Base-by-base conservation (phyloP, 2,888 invertebrate genomes). In the Netelia virgata region DNA sequence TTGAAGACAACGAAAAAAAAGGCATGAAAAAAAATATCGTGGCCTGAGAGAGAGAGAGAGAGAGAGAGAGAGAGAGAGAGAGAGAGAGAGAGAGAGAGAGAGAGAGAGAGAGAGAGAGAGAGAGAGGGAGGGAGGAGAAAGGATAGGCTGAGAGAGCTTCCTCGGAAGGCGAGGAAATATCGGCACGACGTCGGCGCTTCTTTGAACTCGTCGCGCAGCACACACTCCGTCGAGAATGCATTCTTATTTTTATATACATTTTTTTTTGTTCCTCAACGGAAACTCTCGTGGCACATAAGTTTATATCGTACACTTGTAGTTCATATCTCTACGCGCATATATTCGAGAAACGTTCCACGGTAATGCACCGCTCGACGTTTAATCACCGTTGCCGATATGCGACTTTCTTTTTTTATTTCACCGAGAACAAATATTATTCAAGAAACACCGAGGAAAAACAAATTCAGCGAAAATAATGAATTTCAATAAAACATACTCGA, bases 111-210 rank as follows among this genome's bases (percentile, higher is more conserved):
- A 47, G 63, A 76, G 59, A 28, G 36, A 14, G 18, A 66, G 20
- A 63, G 20, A 63, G n/a, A 47, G 50, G 16, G 59, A 14, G 36
- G 11, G 63, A 74, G n/a, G 57, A 28, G 61, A 59, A 78, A 70
- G 61, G 64, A 55, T 10, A 36, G 59, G 73, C 47, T 18, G 78
- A 72, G 43, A 55, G 61, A 79, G 81, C 75, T 82, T 83, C 82
- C 66, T 78, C 59, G 75, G 78, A 70, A 82, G 82, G 78, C 59
- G 82, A 61, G 84, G 66, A 84, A 84, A 84, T 82, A 78, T 84
- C 78, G 78, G 74, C 61, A 53, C 64, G 64, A 64, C 66, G 84
- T 78, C 84, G 84, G 84, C 78, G 55, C 75, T 75, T 72, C 84
- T 84, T 84, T 82, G 84, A 84, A 64, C 84, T 75, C 18, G 61